Conservation (phyloP, 2,113 vertebrate genomes). For the Chamaetylas fuelleborni region DNA sequence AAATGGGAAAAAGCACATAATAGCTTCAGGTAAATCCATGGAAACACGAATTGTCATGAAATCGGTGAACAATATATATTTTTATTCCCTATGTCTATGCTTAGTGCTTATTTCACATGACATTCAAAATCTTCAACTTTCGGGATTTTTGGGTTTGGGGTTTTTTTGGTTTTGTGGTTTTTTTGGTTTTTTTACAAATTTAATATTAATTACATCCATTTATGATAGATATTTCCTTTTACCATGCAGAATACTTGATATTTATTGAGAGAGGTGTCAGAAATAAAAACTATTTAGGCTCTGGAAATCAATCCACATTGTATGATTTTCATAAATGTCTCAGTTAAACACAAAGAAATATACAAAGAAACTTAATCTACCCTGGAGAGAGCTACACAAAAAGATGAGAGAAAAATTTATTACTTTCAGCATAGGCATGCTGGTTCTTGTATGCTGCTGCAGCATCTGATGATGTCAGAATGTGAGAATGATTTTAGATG, state of each 20-base stretch:
- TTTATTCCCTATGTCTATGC: background rate
- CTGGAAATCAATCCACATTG: background rate
- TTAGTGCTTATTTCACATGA: background rate
- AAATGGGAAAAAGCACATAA: background rate
- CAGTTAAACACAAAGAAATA: background rate
- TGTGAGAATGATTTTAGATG: background rate
- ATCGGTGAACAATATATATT: background rate
- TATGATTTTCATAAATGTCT: background rate
- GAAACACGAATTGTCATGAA: background rate
- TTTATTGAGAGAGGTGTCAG: background rate
- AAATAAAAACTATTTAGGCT: background rate
- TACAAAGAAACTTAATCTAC: background rate
- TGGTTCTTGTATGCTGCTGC: background rate
- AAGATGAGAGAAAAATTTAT: background rate
- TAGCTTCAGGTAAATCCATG: background rate
- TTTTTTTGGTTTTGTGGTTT: too few species aligned
- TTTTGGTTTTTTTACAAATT: background rate
- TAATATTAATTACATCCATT: background rate
- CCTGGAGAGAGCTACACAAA: background rate
- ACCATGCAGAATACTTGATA: background rate
- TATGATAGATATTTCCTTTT: background rate
- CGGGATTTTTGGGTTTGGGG: fast-evolving
- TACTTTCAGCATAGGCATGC: background rate
- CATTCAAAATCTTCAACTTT: background rate
- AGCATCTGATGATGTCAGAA: background rate